Percentiles rank a stretch among this genome's conserved stretches.
phyloP scores from a whole-genome alignment of 2,113 vertebrate genomes.

The Neotoma lepida region DNA sequence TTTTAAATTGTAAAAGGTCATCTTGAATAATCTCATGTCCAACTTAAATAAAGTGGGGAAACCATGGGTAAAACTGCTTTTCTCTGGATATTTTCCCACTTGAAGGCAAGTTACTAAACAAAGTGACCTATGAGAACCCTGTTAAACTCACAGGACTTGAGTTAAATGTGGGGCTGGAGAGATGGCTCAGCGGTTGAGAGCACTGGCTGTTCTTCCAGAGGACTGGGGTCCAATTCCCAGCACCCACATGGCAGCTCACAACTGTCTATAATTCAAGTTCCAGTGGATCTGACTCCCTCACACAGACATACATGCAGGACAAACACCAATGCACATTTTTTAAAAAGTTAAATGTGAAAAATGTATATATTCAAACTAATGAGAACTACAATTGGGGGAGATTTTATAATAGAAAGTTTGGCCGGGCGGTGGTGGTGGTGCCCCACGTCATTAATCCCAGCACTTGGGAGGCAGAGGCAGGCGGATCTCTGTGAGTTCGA shows the following conservation, averaged over 20 bases:
- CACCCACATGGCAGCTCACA: background rate
- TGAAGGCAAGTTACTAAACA: slow-evolving; percentile 46
- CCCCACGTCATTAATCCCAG: too few species aligned
- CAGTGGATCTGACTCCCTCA: background rate
- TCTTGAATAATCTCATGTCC: slow-evolving; percentile 7
- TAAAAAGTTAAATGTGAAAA: background rate
- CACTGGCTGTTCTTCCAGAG: background rate
- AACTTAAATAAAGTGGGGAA: slow-evolving; percentile 53
- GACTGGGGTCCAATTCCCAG: background rate
- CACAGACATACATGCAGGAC: background rate
- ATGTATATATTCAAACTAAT: slow-evolving; percentile 24
- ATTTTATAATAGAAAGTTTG: slow-evolving; percentile 38
- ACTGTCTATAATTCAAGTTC: background rate
- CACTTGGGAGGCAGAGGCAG: too few species aligned
- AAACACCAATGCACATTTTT: background rate
- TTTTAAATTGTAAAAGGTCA: slow-evolving; percentile 46
- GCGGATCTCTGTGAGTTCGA: too few species aligned
- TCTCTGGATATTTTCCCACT: slow-evolving; percentile 36
- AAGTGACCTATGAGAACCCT: background rate
- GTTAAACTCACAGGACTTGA: slow-evolving; percentile 19
- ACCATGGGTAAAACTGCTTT: slow-evolving; percentile 46
- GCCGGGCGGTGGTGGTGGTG: too few species aligned
- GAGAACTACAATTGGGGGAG: background rate
- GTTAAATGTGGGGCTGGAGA: slow-evolving; percentile 5
- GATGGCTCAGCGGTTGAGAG: background rate